Percentiles rank a stretch among this genome's conserved stretches.
phyloP scores from a whole-genome alignment of 2,888 invertebrate genomes.

The Dendrolimus houi region DNA sequence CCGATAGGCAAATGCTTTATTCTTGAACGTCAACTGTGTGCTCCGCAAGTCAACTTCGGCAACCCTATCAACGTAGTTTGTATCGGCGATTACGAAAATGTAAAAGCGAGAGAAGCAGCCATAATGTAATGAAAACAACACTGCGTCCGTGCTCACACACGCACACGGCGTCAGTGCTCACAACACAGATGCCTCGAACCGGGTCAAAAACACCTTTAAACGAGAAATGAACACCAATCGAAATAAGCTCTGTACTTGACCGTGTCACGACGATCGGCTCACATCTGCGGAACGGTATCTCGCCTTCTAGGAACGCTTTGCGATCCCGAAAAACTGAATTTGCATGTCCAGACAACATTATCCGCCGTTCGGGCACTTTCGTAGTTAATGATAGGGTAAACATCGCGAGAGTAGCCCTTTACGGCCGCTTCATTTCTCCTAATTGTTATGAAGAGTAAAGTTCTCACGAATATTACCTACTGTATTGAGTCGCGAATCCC shows the following conservation, averaged over 20 bases:
- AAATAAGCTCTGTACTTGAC: conserved; percentile 67
- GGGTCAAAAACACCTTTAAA: conserved; percentile 74
- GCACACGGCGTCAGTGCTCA: conserved; percentile 24
- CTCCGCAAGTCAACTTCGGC: conserved; percentile 33
- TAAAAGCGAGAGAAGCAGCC: conserved; percentile 68
- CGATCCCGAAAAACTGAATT: conserved; percentile 62
- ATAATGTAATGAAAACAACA: conserved; percentile 69
- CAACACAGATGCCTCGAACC: conserved; percentile 51
- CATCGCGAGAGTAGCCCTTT: conserved; percentile 54
- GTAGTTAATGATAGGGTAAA: conserved; percentile 65
- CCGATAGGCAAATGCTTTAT: no score
- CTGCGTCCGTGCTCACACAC: conserved; percentile 48
- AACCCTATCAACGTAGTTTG: conserved; percentile 54
- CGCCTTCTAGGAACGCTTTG: conserved; percentile 71
- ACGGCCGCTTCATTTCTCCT: conserved; percentile 62
- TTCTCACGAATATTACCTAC: conserved; percentile 72
- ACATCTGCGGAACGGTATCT: conserved; percentile 71
- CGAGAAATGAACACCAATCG: conserved; percentile 63
- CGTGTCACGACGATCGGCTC: conserved; percentile 61
- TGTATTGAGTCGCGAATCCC: conserved; percentile 59
- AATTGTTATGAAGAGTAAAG: conserved; percentile 58
- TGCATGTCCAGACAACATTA: conserved; percentile 69
- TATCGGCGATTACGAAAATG: conserved; percentile 69
- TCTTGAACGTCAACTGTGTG: background rate
- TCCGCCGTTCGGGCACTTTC: conserved; percentile 39